A percentile compares a stretch with the other conserved stretches of the same genome.
These are phyloP conservation scores for Plumapathes pennacea DNA, from an alignment of 92 coral and sea anemone species.

Conservation along the genomic window DNA sequence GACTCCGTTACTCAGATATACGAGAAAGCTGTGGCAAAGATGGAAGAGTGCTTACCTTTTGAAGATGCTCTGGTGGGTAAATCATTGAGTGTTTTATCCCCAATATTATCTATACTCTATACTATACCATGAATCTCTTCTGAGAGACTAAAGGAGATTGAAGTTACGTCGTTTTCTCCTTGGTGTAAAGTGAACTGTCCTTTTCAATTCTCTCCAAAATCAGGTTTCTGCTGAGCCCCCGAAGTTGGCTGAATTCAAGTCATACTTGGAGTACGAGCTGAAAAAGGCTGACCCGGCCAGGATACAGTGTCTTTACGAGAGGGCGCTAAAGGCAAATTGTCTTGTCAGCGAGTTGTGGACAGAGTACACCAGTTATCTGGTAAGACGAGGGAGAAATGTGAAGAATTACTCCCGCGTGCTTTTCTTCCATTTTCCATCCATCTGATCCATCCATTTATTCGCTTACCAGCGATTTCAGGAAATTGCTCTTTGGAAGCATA, in stretches of 20 bases:
- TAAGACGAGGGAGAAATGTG: too few species aligned
- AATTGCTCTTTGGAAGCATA: too few species aligned
- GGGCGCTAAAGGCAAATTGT: conserved; percentile 92
- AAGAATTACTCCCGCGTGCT: too few species aligned
- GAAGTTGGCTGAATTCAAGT: conserved; percentile 70
- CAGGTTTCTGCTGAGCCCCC: conserved; percentile 73
- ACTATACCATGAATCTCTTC: too few species aligned
- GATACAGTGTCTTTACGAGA: conserved; percentile 91
- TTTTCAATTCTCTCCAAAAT: neutral
- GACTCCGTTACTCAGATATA: conserved; percentile 62
- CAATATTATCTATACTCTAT: neutral
- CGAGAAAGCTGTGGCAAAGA: conserved; percentile 76
- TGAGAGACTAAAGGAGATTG: too few species aligned
- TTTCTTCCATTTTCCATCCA: too few species aligned
- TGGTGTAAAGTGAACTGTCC: neutral
- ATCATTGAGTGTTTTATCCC: neutral
- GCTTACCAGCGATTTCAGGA: too few species aligned
- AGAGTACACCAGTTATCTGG: conserved; percentile 87
- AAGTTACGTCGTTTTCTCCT: too few species aligned
- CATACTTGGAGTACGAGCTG: conserved; percentile 80
- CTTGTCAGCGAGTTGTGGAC: conserved; percentile 87
- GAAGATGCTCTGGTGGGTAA: conserved; percentile 87
- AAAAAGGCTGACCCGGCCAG: conserved; percentile 82
- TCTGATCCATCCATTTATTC: too few species aligned
- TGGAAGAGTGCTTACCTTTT: conserved; percentile 77